Evolutionary conservation across 1,140 invertebrate genomes (phyloP).

Genomic region (Sycophaga agraensis): DNA sequence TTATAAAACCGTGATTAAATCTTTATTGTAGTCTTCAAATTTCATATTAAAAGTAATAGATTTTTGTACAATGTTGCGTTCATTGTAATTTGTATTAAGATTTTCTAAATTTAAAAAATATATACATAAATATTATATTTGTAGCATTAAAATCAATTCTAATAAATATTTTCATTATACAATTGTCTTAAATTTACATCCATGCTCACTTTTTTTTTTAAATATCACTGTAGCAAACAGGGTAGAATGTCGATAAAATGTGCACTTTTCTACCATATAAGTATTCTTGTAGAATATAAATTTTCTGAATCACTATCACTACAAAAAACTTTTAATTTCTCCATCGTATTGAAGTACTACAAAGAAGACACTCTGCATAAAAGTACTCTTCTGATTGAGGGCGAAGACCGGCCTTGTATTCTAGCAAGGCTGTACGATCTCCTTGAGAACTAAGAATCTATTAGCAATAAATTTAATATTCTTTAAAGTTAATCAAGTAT

Average conservation of each 20-base stretch:
- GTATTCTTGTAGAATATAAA: too few species aligned
- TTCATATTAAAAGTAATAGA: conserved; percentile 7
- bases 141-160: conserved; percentile 10
- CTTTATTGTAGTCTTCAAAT: conserved; percentile 11
- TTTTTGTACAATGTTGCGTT: conserved; percentile 8
- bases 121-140: conserved; percentile 17
- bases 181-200: too few species aligned
- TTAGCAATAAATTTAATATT: conserved; percentile 30
- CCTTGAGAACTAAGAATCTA: conserved; percentile 55
- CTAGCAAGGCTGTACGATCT: conserved; percentile 51
- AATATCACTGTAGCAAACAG: too few species aligned
- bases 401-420: conserved; percentile 53
- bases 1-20: conserved; percentile 15
- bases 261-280: too few species aligned
- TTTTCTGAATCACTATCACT: too few species aligned
- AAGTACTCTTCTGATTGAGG: conserved; percentile 55
- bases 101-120: conserved; percentile 18
- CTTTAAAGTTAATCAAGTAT: too few species aligned
- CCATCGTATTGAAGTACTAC: conserved; percentile 49
- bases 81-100: conserved; percentile 16
- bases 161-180: conserved; percentile 29
- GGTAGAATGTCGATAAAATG: background rate
- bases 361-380: conserved; percentile 55
- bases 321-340: conserved; percentile 39
- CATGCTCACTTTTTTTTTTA: too few species aligned